Evolutionary conservation across 2,797 vertebrate genomes (phyloP), one percentile per base, ranked within the genome.

Genomic region (Gallirallus australis): DNA sequence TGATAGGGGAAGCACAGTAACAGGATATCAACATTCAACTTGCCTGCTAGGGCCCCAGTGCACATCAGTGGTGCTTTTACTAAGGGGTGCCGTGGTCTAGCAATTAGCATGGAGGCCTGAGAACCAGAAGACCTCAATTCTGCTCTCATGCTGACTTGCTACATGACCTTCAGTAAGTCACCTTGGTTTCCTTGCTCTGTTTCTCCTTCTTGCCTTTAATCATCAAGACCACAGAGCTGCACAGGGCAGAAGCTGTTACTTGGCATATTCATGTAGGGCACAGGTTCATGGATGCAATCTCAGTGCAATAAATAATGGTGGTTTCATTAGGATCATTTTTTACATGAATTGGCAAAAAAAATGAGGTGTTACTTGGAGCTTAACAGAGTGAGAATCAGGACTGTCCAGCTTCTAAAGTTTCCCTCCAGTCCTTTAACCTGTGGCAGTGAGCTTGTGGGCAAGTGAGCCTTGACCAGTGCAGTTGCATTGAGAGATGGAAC

Each of bases 201-300:
- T 61, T 91, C n/a, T 88, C 7, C 31, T 79, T 63, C 71, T 82
- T 91, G 52, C 59, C 70, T 86, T 86, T 65, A 78, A 39, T 89
- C 33, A 40, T 85, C 28, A 9, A 23, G 40, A 20, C 13, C 0
- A 0, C 7, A 23, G 31, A 86, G 77, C 72, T 89, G 45, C 48
- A 77, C 2, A 2, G 66, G 57, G 17, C 35, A 82, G 54, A 52
- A 28, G 8, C 31, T 64, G 73, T 53, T 33, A 15, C 48, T 86
- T 71, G 54, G 11, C 69, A 1, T 27, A 16, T 91, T 89, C 65
- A 30, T 83, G 88, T 56, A 82, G 47, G 15, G 31, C 15, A 7
- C 23, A 42, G 33, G 61, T 40, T 75, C 66, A 47, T 14, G 64
- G 42, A 30, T 77, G 61, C 33, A 40, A 3, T 81, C n/a, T 80